Conservation (phyloP, 2,797 vertebrate genomes). For the Paedocypris micromegethes region DNA sequence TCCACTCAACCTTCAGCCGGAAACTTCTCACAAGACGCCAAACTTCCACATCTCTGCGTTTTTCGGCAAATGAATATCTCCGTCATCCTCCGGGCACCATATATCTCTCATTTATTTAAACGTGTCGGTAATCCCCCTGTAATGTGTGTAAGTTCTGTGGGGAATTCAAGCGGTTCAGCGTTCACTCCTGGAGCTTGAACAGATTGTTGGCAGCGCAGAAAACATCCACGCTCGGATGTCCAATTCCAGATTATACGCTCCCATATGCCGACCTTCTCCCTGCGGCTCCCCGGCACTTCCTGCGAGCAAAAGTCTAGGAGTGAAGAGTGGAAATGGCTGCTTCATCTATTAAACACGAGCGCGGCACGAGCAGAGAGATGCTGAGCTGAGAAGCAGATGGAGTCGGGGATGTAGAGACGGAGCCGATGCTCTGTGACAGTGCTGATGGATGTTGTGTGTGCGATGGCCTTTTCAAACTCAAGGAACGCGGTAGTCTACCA, state of each 20-base stretch:
- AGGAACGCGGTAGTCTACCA: slow-evolving; percentile 43
- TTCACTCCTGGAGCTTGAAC: slow-evolving; percentile 36
- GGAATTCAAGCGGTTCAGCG: slow-evolving; percentile 50
- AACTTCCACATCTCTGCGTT: slow-evolving; percentile 14
- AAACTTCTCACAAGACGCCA: slow-evolving; percentile 18
- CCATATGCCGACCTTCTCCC: slow-evolving; percentile 49
- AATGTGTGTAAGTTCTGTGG: slow-evolving; percentile 52
- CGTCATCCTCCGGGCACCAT: slow-evolving; percentile 12
- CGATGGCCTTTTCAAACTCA: slow-evolving; percentile 45
- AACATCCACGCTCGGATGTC: slow-evolving; percentile 43
- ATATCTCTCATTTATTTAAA: slow-evolving; percentile 51
- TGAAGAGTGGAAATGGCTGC: slow-evolving; percentile 48
- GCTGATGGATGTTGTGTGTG: slow-evolving; percentile 51
- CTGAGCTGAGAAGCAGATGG: slow-evolving; percentile 19
- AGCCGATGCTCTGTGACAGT: slow-evolving; percentile 41
- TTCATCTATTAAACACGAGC: slow-evolving; percentile 49
- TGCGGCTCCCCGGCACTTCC: slow-evolving; percentile 40
- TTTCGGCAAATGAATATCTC: slow-evolving; percentile 11
- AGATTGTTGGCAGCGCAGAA: slow-evolving; percentile 49
- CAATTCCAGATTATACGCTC: slow-evolving; percentile 42
- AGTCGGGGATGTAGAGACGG: slow-evolving; percentile 40
- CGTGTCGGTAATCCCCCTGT: slow-evolving; percentile 59
- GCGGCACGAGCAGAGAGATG: slow-evolving; percentile 20
- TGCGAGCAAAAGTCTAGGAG: slow-evolving; percentile 41
- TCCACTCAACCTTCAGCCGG: not conserved